Evolutionary conservation across 2,113 vertebrate genomes (phyloP).

Genomic region (Dipodomys ordii): DNA sequence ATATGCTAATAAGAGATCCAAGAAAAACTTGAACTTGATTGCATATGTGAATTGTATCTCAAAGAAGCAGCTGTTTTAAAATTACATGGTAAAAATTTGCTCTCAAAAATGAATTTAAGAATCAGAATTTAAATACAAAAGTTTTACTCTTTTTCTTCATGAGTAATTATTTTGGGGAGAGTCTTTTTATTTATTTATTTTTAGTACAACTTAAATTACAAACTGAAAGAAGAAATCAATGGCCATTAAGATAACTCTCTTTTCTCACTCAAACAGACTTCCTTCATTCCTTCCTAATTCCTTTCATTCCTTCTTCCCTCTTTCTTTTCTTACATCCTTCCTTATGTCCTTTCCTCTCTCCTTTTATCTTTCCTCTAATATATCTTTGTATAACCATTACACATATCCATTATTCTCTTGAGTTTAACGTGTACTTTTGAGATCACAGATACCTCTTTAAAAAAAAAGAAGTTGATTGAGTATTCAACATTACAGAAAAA

Average conservation of each 20-base stretch:
- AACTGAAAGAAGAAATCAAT: background rate
- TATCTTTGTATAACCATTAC: background rate
- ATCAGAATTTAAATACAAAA: background rate
- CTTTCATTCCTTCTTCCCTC: background rate
- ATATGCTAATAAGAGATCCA: too few species aligned
- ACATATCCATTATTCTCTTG: background rate
- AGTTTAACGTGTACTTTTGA: background rate
- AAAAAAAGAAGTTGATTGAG: background rate
- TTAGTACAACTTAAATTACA: background rate
- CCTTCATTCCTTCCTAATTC: too few species aligned
- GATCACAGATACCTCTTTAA: background rate
- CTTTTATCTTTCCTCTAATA: background rate
- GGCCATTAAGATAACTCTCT: background rate
- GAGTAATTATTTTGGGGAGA: background rate
- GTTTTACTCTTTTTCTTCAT: background rate
- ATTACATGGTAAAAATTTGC: background rate
- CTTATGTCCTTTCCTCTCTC: background rate
- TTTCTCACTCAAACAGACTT: background rate
- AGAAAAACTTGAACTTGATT: too few species aligned
- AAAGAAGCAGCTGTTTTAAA: background rate
- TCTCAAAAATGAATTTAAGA: background rate
- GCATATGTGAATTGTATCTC: too few species aligned
- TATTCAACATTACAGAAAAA: background rate
- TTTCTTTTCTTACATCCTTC: background rate
- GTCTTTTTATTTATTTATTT: background rate